A percentile compares a stretch with the other conserved stretches of the same genome.
Conservation (phyloP, 2,888 invertebrate species). For the Vesta saturnalis region DNA sequence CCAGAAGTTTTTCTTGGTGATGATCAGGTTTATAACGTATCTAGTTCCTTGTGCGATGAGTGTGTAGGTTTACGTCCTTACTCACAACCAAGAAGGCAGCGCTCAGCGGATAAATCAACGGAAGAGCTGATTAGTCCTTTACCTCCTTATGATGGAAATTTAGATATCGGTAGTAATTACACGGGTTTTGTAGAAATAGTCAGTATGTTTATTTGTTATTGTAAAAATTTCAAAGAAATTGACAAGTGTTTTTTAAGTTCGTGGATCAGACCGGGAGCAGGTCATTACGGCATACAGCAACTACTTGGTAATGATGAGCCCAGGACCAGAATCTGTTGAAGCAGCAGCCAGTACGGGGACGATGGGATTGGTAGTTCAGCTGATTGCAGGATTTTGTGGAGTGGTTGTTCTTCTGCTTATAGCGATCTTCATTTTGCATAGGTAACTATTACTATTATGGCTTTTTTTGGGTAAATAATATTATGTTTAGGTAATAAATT, state of each 20-base stretch:
- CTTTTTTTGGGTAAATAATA: neutral
- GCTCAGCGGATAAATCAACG: constrained; percentile 45
- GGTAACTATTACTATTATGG: constrained; percentile 60
- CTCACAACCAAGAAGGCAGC: constrained; percentile 53
- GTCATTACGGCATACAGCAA: constrained; percentile 76
- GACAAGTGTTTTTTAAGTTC: constrained; percentile 62
- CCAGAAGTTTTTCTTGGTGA: constrained; percentile 81
- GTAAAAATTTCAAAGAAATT: neutral
- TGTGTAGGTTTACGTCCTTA: constrained; percentile 65
- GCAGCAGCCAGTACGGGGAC: constrained; percentile 59
- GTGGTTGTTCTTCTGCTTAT: constrained; percentile 70
- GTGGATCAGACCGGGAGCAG: constrained; percentile 61
- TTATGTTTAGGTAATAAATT: constrained; percentile 64
- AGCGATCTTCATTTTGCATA: constrained; percentile 72
- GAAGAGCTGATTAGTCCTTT: constrained; percentile 55
- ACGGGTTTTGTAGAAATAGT: constrained; percentile 87
- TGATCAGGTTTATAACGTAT: constrained; percentile 61
- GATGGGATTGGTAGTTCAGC: constrained; percentile 74
- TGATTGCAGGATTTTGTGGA: constrained; percentile 72
- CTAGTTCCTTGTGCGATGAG: constrained; percentile 60
- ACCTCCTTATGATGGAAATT: constrained; percentile 74
- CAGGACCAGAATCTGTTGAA: constrained; percentile 68
- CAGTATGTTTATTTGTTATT: constrained; percentile 65
- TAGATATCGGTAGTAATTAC: constrained; percentile 83
- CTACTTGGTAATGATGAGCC: constrained; percentile 78